Evolutionary conservation across 37 sponge, comb jelly and placozoan genomes (phyloP).

Genomic region (Geodia barretti): DNA sequence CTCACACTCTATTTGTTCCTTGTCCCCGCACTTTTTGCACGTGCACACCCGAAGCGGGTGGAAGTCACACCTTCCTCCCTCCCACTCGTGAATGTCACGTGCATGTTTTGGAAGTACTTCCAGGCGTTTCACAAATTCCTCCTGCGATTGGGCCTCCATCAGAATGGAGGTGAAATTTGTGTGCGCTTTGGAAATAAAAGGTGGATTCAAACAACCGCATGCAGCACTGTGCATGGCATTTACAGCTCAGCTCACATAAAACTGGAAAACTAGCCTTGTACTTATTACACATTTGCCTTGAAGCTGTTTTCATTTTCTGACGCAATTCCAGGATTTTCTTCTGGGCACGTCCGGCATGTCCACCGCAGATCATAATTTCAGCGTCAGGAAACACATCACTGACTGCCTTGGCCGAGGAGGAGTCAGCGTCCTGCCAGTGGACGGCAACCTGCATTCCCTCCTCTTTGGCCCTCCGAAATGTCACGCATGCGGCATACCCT

Average conservation of each 20-base stretch:
- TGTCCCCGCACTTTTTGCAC: constrained; percentile 24
- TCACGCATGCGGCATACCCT: background rate
- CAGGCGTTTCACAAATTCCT: constrained; percentile 16
- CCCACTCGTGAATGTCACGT: constrained; percentile 34
- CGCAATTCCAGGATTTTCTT: background rate
- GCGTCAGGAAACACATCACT: constrained; percentile 3
- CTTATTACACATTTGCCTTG: no score
- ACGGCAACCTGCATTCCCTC: constrained; percentile 8
- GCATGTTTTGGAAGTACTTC: constrained; percentile 27
- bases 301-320: no score
- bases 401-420: constrained; percentile 2
- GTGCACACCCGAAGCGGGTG: constrained; percentile 16
- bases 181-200: constrained; percentile 5
- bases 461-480: background rate
- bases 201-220: constrained; percentile 42
- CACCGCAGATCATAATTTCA: constrained; percentile 41
- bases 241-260: background rate
- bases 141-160: background rate
- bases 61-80: constrained; percentile 37
- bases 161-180: constrained; percentile 23
- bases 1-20: constrained; percentile 13
- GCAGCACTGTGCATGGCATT: constrained; percentile 19
- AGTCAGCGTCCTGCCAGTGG: constrained; percentile 36
- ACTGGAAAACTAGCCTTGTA: constrained; percentile 15
- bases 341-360: constrained; percentile 38